Conservation (phyloP, 1,140 invertebrate genomes). For the Oedothorax gibbosus region DNA sequence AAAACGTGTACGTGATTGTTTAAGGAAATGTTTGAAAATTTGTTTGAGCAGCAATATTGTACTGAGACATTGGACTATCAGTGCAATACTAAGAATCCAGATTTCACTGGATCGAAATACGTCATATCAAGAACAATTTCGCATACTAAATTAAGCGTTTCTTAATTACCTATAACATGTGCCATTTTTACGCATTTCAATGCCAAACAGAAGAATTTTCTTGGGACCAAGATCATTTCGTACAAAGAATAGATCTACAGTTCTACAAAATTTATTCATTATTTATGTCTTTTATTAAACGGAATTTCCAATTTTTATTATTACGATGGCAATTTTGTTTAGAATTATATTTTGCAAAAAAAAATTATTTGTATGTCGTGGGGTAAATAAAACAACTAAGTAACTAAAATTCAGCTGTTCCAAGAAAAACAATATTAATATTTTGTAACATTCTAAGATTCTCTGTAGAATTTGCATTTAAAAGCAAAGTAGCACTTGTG, state of each 20-base stretch:
- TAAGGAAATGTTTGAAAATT: slow-evolving; percentile 16
- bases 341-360: too few relatives aligned
- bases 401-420: too few relatives aligned
- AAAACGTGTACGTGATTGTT: slow-evolving; percentile 21
- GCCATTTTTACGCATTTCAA: slow-evolving; percentile 30
- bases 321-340: too few relatives aligned
- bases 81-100: slow-evolving; percentile 9
- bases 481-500: too few relatives aligned
- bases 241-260: slow-evolving; percentile 26
- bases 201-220: slow-evolving; percentile 39
- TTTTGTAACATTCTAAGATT: too few relatives aligned
- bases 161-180: slow-evolving; percentile 49
- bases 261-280: too few relatives aligned
- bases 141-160: slow-evolving; percentile 35
- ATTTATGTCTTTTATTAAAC: too few relatives aligned
- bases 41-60: slow-evolving; percentile 2
- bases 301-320: too few relatives aligned
- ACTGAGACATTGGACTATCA: slow-evolving; percentile 18
- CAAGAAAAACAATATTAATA: too few relatives aligned
- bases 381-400: too few relatives aligned
- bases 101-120: slow-evolving; percentile 22
- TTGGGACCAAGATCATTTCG: slow-evolving; percentile 56
- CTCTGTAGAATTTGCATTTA: too few relatives aligned
- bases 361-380: too few relatives aligned
- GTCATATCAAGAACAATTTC: slow-evolving; percentile 58